These are phyloP conservation scores for Tiliqua scincoides DNA, from an alignment of 2,113 vertebrate genomes.

Conservation along the genomic window DNA sequence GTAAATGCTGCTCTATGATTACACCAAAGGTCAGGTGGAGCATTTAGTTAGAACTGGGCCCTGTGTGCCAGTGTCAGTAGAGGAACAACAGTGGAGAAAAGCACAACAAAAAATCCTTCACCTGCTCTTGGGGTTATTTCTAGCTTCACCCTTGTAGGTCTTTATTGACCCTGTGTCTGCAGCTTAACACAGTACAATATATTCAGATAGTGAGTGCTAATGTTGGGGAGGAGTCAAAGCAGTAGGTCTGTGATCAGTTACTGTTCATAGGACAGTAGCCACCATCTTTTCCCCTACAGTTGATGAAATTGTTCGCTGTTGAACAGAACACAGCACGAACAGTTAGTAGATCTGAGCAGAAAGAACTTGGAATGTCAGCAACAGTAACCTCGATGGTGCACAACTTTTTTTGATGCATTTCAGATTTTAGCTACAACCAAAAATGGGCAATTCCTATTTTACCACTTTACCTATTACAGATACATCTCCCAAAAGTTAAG, in stretches of 20 bases:
- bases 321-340: neutral
- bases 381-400: neutral
- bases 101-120: neutral
- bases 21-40: too few species aligned
- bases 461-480: neutral
- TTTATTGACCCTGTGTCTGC: neutral
- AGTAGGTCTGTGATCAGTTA: neutral
- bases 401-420: neutral
- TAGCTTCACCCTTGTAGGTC: neutral
- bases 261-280: neutral
- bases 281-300: neutral
- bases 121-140: neutral
- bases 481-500: neutral
- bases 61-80: neutral
- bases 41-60: too few species aligned
- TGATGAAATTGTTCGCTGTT: neutral
- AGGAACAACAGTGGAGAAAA: neutral
- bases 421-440: neutral
- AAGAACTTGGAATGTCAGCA: neutral
- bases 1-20: too few species aligned
- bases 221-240: neutral
- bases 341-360: neutral
- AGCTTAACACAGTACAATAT: neutral
- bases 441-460: neutral
- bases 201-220: neutral